Evolutionary conservation across 2,797 vertebrate genomes (phyloP).

Genomic region (Melanotaenia maccullochi): DNA sequence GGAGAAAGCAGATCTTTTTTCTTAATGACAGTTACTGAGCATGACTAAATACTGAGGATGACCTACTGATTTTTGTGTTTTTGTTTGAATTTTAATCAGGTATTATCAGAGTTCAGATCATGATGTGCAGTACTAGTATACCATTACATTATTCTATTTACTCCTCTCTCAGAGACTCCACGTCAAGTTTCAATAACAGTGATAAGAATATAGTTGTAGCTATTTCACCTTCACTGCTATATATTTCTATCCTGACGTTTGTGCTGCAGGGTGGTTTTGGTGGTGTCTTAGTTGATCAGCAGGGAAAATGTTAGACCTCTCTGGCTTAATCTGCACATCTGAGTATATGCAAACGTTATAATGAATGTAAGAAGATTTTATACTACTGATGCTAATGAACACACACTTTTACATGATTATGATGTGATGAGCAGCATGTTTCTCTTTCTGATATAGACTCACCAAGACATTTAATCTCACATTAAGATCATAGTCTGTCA

Average conservation of each 20-base stretch:
- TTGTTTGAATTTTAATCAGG: conserved; percentile 1
- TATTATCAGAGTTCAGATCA: neutral
- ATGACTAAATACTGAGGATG: neutral
- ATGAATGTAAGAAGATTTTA: neutral
- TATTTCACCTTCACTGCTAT: neutral
- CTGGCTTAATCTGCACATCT: neutral
- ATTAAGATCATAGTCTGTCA: neutral
- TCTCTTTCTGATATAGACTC: neutral
- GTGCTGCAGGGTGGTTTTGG: neutral
- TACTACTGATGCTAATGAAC: neutral
- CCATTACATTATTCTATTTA: conserved; percentile 7
- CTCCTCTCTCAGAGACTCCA: neutral
- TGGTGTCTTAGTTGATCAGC: neutral
- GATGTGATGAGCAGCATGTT: neutral
- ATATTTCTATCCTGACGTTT: conserved; percentile 9
- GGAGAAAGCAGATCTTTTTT: neutral
- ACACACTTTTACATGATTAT: neutral
- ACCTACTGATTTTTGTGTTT: neutral
- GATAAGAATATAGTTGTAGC: neutral
- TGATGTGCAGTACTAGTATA: neutral
- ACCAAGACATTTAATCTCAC: neutral
- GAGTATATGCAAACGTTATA: neutral
- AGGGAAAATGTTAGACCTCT: neutral
- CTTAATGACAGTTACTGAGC: neutral
- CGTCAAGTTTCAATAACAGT: conserved; percentile 23